phyloP scores from a whole-genome alignment of 2,797 vertebrate genomes.

The Spinibarbus caldwelli region DNA sequence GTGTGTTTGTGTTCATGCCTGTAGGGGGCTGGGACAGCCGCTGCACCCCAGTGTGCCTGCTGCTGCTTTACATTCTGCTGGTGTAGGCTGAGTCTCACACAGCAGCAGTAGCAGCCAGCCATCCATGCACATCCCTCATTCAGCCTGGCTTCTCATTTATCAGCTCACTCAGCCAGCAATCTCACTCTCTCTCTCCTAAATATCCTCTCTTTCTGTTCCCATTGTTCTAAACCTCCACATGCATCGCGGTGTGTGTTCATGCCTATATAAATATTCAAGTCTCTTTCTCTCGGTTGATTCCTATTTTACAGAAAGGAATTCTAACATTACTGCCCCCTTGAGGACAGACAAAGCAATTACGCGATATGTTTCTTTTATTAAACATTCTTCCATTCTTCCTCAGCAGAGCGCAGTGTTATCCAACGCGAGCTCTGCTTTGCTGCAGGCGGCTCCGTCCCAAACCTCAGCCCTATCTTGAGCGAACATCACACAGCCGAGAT shows the following conservation, averaged over 20 bases:
- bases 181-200: constrained; percentile 32
- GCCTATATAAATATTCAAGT: constrained; percentile 44
- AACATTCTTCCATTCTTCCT: constrained; percentile 51
- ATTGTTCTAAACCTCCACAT: constrained; percentile 40
- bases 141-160: constrained; percentile 64
- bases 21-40: constrained; percentile 64
- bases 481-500: constrained; percentile 60
- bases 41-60: constrained; percentile 61
- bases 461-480: constrained; percentile 56
- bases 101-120: constrained; percentile 67
- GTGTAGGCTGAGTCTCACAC: constrained; percentile 75
- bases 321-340: constrained; percentile 57
- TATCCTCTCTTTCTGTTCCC: constrained; percentile 37
- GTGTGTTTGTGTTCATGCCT: constrained; percentile 49
- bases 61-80: constrained; percentile 79
- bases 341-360: constrained; percentile 58
- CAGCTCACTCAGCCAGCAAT: constrained; percentile 62
- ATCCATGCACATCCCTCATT: constrained; percentile 66
- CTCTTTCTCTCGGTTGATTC: constrained; percentile 27
- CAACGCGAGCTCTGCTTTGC: constrained; percentile 35
- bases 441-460: constrained; percentile 50
- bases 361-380: constrained; percentile 44
- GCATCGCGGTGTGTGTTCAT: constrained; percentile 24
- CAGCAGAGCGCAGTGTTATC: constrained; percentile 49
- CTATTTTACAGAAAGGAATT: constrained; percentile 35